Conservation (phyloP, 2,888 invertebrate species). For the Epistrophe grossulariae region DNA sequence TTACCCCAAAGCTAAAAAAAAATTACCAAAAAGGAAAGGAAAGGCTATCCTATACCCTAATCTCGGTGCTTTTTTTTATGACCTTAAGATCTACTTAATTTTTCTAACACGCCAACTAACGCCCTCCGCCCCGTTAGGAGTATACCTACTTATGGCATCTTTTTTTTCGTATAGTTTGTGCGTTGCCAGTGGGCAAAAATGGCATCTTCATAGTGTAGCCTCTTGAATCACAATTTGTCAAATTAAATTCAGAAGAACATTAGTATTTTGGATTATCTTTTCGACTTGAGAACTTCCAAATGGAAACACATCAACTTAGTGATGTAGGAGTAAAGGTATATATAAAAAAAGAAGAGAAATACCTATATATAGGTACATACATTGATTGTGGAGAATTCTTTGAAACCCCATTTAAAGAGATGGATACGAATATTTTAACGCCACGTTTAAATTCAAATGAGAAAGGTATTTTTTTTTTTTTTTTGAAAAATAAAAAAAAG, state of each 20-base stretch:
- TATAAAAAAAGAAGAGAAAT: not conserved
- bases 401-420: not conserved
- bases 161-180: not conserved
- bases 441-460: too few species aligned
- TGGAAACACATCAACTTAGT: not conserved
- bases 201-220: not conserved
- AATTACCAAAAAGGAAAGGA: not conserved
- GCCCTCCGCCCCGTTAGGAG: not conserved
- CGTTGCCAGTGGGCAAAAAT: not conserved
- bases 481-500: too few species aligned
- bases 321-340: not conserved
- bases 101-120: conserved; percentile 24
- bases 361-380: too few species aligned
- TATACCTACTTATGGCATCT: not conserved
- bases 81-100: conserved; percentile 55
- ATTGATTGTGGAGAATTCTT: not conserved
- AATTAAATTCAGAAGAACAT: conserved; percentile 21
- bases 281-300: conserved; percentile 2
- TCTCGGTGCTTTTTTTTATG: conserved; percentile 58
- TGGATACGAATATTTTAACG: too few species aligned
- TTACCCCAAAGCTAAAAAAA: conserved; percentile 19
- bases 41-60: conserved; percentile 28
- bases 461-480: too few species aligned
- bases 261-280: conserved; percentile 12
- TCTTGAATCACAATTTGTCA: conserved; percentile 40